phyloP scores from a whole-genome alignment of 2,113 vertebrate genomes.

The Lasiurus cinereus region DNA sequence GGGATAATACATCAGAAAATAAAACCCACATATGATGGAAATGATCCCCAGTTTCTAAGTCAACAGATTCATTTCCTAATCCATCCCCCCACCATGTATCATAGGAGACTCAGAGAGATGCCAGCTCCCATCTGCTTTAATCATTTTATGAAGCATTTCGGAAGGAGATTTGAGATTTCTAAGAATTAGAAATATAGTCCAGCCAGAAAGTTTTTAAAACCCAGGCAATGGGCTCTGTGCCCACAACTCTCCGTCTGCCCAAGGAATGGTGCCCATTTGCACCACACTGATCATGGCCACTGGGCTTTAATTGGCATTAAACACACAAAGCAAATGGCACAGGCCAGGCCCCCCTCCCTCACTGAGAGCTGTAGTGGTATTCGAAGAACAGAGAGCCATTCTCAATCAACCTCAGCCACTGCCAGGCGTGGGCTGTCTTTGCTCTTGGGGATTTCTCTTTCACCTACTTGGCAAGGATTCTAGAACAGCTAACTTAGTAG shows the following conservation, averaged over 20 bases:
- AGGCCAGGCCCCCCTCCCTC: neutral
- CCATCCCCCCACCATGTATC: neutral
- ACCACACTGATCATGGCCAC: conserved; percentile 21
- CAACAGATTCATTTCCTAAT: conserved; percentile 33
- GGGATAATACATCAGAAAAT: conserved; percentile 43
- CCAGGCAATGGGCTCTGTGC: conserved; percentile 59
- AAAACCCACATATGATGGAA: conserved; percentile 44
- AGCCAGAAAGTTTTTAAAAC: conserved; percentile 60
- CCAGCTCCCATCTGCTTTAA: conserved; percentile 73
- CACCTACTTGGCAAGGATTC: neutral
- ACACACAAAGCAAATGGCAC: conserved; percentile 8
- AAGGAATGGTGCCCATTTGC: conserved; percentile 31
- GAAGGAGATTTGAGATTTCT: conserved; percentile 71
- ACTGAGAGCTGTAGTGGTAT: neutral
- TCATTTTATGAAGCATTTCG: conserved; percentile 69
- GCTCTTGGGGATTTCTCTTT: neutral
- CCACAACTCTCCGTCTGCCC: conserved; percentile 51
- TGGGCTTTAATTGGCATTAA: conserved; percentile 54
- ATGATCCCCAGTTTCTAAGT: conserved; percentile 12
- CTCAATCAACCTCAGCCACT: neutral
- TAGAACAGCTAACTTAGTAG: neutral
- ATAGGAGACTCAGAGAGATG: conserved; percentile 45
- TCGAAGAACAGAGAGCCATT: neutral
- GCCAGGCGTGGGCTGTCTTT: neutral
- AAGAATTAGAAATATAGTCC: conserved; percentile 63